Conservation (phyloP, 2,797 vertebrate species). For the Gobionotothen gibberifrons region DNA sequence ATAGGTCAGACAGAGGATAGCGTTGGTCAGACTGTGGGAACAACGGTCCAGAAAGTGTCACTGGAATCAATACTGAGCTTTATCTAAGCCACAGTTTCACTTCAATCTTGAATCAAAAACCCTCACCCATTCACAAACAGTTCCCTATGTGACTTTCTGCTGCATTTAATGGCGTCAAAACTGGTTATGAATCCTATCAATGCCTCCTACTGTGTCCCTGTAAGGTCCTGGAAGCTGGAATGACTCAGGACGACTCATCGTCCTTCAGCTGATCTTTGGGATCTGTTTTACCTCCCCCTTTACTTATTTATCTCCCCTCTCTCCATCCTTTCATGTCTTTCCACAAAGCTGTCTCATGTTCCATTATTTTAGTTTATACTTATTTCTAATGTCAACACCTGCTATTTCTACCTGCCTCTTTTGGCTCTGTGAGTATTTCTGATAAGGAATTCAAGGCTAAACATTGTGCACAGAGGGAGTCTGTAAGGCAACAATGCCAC, state of each 20-base stretch:
- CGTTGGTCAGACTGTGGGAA: slow-evolving; percentile 22
- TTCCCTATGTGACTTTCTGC: slow-evolving; percentile 8
- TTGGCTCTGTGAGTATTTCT: slow-evolving; percentile 11
- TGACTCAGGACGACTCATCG: slow-evolving; percentile 72
- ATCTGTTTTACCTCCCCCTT: slow-evolving; percentile 37
- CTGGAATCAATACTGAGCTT: slow-evolving; percentile 2
- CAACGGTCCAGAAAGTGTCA: neutral
- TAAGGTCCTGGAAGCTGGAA: slow-evolving; percentile 36
- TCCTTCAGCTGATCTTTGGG: slow-evolving; percentile 65
- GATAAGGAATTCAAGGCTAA: slow-evolving; percentile 39
- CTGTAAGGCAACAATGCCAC: slow-evolving; percentile 59
- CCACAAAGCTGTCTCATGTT: neutral
- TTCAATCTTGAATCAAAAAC: slow-evolving; percentile 19
- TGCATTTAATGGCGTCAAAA: neutral
- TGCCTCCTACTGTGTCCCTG: slow-evolving; percentile 46
- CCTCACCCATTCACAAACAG: slow-evolving; percentile 4
- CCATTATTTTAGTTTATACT: slow-evolving; percentile 2
- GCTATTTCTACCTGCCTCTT: slow-evolving; percentile 1
- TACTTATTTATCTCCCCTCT: neutral
- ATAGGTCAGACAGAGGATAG: slow-evolving; percentile 22
- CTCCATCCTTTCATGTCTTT: slow-evolving; percentile 24
- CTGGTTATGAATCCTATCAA: slow-evolving; percentile 26
- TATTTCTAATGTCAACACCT: slow-evolving; percentile 41
- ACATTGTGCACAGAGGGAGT: slow-evolving; percentile 20
- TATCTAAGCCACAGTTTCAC: neutral